Evolutionary conservation across 2,888 invertebrate species (phyloP).

Genomic region (Agrotis exclamationis): DNA sequence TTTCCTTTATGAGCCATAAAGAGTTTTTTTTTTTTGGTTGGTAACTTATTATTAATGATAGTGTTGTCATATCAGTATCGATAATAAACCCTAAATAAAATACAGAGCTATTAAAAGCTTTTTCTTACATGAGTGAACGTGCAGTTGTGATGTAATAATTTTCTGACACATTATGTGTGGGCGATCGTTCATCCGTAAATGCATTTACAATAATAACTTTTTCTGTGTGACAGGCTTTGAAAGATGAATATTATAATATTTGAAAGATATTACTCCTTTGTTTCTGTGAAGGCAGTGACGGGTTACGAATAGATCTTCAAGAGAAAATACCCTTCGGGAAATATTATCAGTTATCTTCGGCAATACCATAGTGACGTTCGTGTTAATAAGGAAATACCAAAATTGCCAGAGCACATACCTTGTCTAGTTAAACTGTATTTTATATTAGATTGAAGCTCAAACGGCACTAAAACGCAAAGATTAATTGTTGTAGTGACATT

Average conservation of each 20-base stretch:
- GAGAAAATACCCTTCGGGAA: not conserved
- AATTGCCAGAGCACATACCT: not conserved
- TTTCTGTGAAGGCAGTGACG: not conserved
- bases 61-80: no score
- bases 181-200: not conserved
- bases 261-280: not conserved
- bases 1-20: slow-evolving; percentile 23
- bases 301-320: not conserved
- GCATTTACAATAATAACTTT: slow-evolving; percentile 4
- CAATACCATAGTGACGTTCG: no score
- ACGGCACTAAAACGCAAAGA: not conserved
- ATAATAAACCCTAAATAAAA: no score
- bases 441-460: slow-evolving; percentile 6
- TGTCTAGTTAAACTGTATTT: not conserved
- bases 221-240: not conserved
- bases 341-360: not conserved
- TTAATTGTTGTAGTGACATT: slow-evolving; percentile 20
- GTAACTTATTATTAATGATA: no score
- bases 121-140: no score
- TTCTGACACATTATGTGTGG: not conserved
- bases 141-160: not conserved
- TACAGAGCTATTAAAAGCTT: no score
- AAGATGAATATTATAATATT: not conserved
- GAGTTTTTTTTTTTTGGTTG: no score
- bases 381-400: no score